These are phyloP conservation scores for Sepiola atlantica DNA, from an alignment of 2,888 invertebrate species.

Conservation along the genomic window DNA sequence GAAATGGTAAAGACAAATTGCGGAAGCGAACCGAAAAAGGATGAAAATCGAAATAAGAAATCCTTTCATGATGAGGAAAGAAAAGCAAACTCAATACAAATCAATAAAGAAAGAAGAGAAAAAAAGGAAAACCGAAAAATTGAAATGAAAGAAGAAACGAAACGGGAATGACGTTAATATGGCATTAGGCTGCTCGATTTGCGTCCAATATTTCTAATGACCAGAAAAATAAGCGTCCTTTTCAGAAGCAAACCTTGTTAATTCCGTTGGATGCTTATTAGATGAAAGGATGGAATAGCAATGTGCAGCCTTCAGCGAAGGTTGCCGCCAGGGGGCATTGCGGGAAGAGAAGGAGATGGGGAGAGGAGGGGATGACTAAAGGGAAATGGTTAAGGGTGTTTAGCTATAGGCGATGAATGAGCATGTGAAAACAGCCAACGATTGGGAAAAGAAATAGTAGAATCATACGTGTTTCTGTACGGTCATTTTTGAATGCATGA, in stretches of 20 bases:
- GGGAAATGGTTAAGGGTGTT: no score
- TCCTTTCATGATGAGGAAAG: not conserved
- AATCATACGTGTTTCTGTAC: not conserved
- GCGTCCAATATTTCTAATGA: conserved; percentile 32
- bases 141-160: not conserved
- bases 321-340: not conserved
- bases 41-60: not conserved
- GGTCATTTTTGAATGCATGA: not conserved
- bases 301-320: not conserved
- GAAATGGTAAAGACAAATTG: not conserved
- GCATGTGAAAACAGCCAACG: not conserved
- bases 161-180: not conserved
- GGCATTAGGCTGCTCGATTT: conserved; percentile 32
- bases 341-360: not conserved
- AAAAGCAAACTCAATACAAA: not conserved
- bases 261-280: conserved; percentile 32
- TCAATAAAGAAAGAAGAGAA: not conserved
- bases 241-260: conserved; percentile 1
- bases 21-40: not conserved
- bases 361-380: not conserved
- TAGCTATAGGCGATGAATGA: not conserved
- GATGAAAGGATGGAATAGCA: not conserved
- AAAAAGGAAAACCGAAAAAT: not conserved
- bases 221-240: conserved; percentile 32
- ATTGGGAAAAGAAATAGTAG: not conserved